Percentiles rank a stretch among this genome's conserved stretches.
These are phyloP conservation scores for Nesometra sesokonis DNA, from an alignment of 35 echinoderm and acorn worm species.

Conservation along the genomic window DNA sequence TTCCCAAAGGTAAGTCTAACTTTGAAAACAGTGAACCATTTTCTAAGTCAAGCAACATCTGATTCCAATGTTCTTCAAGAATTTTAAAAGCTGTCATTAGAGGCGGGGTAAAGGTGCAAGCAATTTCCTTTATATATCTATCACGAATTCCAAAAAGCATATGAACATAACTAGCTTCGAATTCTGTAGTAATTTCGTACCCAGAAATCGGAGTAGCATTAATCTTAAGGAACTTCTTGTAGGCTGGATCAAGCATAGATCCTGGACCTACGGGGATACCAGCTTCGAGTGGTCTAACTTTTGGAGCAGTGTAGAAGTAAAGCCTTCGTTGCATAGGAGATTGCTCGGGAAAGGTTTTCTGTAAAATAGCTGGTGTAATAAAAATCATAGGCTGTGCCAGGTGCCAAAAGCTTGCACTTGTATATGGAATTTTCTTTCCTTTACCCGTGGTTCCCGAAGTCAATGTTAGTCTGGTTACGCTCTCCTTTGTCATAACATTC, in stretches of 20 bases:
- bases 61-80: not conserved
- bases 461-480: constrained; percentile 12
- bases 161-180: constrained; percentile 27
- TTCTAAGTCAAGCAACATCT: not conserved
- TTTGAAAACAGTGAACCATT: not conserved
- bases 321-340: not conserved
- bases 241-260: not conserved
- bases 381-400: not conserved
- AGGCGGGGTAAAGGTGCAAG: not conserved
- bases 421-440: constrained; percentile 29
- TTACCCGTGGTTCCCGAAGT: constrained; percentile 52
- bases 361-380: not conserved
- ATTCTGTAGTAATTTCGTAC: constrained; percentile 8
- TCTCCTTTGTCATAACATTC: constrained; percentile 37
- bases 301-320: not conserved
- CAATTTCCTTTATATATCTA: not conserved
- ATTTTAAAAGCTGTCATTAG: not conserved
- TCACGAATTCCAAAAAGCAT: constrained; percentile 20
- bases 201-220: not conserved
- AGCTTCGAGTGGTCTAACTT: not conserved
- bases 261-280: not conserved
- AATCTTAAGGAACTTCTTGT: not conserved
- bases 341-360: not conserved
- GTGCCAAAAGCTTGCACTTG: not conserved
- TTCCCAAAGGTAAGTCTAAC: not conserved